phyloP scores from a whole-genome alignment of 2,888 invertebrate genomes.

The Hypsopygia costalis region DNA sequence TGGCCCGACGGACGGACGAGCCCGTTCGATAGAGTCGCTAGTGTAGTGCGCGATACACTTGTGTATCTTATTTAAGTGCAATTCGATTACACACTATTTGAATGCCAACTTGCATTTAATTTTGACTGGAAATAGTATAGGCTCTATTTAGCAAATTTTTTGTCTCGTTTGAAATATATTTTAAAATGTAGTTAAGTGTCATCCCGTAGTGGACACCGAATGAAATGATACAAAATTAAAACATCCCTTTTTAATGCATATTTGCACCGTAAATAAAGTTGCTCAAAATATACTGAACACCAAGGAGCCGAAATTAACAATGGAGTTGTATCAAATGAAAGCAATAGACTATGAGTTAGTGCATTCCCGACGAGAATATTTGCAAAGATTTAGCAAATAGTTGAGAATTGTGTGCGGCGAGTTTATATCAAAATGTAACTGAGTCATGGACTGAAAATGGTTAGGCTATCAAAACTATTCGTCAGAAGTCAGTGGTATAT shows the following conservation, averaged over 20 bases:
- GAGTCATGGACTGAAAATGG: constrained; percentile 59
- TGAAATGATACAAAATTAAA: constrained; percentile 11
- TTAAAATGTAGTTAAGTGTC: constrained; percentile 27
- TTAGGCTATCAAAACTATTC: constrained; percentile 40
- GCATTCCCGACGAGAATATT: constrained; percentile 12
- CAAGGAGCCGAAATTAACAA: constrained; percentile 19
- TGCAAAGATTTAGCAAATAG: constrained; percentile 35
- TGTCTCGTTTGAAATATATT: constrained; percentile 28
- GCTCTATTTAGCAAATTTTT: constrained; percentile 22
- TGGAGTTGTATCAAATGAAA: constrained; percentile 6
- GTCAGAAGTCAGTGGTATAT: constrained; percentile 37
- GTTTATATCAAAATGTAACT: constrained; percentile 32
- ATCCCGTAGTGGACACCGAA: constrained; percentile 30
- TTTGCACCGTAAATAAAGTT: constrained; percentile 29
- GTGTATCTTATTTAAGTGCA: constrained; percentile 44
- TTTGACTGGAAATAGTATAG: constrained; percentile 21
- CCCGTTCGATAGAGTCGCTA: constrained; percentile 58
- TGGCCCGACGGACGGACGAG: constrained; percentile 24
- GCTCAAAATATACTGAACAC: constrained; percentile 37
- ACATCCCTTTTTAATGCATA: constrained; percentile 19
- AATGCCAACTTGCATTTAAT: constrained; percentile 23
- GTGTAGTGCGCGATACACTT: constrained; percentile 47
- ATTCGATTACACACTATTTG: constrained; percentile 33
- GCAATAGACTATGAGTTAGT: constrained; percentile 7
- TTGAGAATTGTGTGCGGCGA: constrained; percentile 37